Evolutionary conservation across 2,113 vertebrate species (phyloP).

Genomic region (Prinia subflava): DNA sequence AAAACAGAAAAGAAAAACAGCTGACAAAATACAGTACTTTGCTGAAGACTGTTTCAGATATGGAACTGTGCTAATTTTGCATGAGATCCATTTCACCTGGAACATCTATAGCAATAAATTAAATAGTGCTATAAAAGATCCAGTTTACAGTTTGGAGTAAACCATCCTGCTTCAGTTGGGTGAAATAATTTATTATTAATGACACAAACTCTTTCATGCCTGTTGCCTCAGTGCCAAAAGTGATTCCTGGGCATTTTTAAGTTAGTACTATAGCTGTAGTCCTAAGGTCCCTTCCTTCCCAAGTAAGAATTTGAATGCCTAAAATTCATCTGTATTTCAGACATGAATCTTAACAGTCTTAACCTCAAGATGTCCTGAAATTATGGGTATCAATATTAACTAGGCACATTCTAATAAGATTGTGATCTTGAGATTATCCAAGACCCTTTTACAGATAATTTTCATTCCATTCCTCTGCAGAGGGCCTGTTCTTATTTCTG

Average conservation of each 20-base stretch:
- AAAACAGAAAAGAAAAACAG: neutral
- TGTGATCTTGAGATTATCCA: neutral
- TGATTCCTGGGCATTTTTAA: neutral
- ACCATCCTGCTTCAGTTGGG: neutral
- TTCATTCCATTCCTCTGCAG: neutral
- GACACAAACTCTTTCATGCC: neutral
- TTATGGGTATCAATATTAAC: neutral
- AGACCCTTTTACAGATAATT: neutral
- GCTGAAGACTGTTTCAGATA: neutral
- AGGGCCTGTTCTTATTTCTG: neutral
- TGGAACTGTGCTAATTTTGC: neutral
- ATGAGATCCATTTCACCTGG: neutral
- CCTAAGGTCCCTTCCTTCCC: neutral
- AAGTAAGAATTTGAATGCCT: neutral
- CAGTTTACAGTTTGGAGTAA: neutral
- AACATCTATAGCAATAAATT: neutral
- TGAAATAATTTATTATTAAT: neutral
- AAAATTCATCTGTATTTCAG: neutral
- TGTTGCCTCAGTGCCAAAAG: neutral
- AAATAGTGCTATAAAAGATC: neutral
- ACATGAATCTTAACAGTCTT: neutral
- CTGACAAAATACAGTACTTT: neutral
- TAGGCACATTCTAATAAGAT: neutral
- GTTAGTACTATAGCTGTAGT: neutral
- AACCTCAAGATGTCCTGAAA: neutral